These are phyloP conservation scores for Cyphomyrus discorhynchus DNA, from an alignment of 2,113 vertebrate species.

Conservation along the genomic window DNA sequence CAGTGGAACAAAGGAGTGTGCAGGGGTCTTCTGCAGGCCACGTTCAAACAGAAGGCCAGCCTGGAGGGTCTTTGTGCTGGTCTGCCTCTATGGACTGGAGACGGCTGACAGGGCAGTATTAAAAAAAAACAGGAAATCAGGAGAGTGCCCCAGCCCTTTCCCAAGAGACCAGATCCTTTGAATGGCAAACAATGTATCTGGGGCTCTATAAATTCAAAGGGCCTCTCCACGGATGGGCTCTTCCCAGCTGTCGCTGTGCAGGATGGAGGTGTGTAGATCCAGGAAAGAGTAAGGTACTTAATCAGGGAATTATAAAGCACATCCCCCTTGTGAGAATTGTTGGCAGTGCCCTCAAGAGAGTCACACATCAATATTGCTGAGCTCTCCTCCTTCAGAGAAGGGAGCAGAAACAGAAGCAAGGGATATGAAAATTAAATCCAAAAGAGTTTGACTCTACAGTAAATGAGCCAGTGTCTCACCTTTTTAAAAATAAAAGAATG, in stretches of 20 bases:
- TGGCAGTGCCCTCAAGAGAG: slow-evolving; percentile 48
- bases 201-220: slow-evolving; percentile 24
- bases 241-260: slow-evolving; percentile 44
- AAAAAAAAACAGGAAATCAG: slow-evolving; percentile 12
- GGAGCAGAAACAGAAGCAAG: background rate
- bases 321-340: slow-evolving; percentile 20
- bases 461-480: background rate
- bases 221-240: slow-evolving; percentile 10
- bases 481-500: background rate
- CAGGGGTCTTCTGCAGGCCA: background rate
- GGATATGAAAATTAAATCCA: background rate
- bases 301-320: slow-evolving; percentile 43
- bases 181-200: slow-evolving; percentile 36
- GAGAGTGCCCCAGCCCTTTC: slow-evolving; percentile 16
- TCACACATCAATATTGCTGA: slow-evolving; percentile 39
- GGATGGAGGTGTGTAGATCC: slow-evolving; percentile 33
- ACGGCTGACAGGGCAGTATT: slow-evolving; percentile 21
- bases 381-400: background rate
- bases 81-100: slow-evolving; percentile 16
- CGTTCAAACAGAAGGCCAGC: slow-evolving; percentile 20
- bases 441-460: background rate
- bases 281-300: slow-evolving; percentile 35
- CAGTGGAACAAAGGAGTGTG: slow-evolving; percentile 27
- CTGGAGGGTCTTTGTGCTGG: slow-evolving; percentile 8
- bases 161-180: slow-evolving; percentile 18